Evolutionary conservation across 1,140 invertebrate species (phyloP), one percentile per base, ranked within the genome.

Genomic region (Conopomorpha cramerella): DNA sequence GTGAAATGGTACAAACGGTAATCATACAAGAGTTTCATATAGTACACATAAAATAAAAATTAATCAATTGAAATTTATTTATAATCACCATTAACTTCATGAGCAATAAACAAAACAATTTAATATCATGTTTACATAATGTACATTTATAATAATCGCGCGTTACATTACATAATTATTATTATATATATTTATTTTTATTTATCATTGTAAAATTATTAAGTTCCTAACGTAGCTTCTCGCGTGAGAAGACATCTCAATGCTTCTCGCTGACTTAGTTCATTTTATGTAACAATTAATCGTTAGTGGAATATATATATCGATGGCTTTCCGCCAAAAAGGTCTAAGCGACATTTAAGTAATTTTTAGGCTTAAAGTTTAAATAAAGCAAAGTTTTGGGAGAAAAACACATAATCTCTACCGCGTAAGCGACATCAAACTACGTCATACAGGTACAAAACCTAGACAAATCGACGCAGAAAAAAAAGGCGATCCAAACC

Each of bases 221-320:
- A 71, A 73, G 70, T 74, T 74, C 70, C 70, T 74, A 74, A 68
- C 19, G 61, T 68, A 68, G 63, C 58, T 66, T 58, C 57, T 63
- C 52, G 61, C 54, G 55, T 55, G 53, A 55, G 56, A 55, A 62
- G 45, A 46, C 44, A 36, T 36, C 38, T 46, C 53, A 48, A 46
- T 31, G 48, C 49, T 51, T 44, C 26, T 38, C 33, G 51, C 48
- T 44, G 43, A 50, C 39, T 29, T 41, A 40, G 30, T 41, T 52
- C 39, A 44, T 43, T 51, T 42, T 39, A 33, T 46, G 36, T 48
- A 46, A 50, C 43, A 30, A 34, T 48, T 45, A 41, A 43, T 26
- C 32, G 42, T 45, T 36, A 41, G 35, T 39, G 36, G 39, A 36
- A n/a, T n/a, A n/a, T 41, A 37, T 39, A 41, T 41, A 33, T 46